Evolutionary conservation across 2,888 invertebrate species (phyloP).

Genomic region (Torymus tubicola): DNA sequence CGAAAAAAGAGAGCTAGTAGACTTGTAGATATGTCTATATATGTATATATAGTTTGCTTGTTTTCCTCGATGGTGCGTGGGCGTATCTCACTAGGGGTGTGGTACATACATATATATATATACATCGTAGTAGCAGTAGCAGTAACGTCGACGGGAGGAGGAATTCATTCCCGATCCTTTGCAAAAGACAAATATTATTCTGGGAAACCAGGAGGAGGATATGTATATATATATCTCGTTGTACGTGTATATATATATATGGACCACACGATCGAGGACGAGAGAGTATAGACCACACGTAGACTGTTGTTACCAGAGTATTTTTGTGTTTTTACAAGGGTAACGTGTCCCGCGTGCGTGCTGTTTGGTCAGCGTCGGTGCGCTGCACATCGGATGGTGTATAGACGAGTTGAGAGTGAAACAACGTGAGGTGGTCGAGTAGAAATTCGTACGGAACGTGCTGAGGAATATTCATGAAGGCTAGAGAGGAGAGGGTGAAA

Average conservation of each 20-base stretch:
- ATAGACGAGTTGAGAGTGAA: too few relatives aligned
- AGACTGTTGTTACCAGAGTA: not conserved
- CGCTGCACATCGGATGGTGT: not conserved
- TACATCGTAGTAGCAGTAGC: too few relatives aligned
- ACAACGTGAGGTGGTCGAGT: too few relatives aligned
- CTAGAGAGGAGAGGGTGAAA: too few relatives aligned
- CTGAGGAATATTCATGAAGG: too few relatives aligned
- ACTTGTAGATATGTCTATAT: not conserved
- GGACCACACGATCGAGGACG: slow-evolving; percentile 12
- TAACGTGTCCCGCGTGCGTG: not conserved
- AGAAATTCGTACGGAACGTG: too few relatives aligned
- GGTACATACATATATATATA: not conserved
- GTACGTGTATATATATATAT: too few relatives aligned
- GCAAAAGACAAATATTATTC: slow-evolving; percentile 56
- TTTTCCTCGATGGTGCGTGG: slow-evolving; percentile 11
- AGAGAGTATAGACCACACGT: slow-evolving; percentile 7
- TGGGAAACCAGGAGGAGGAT: slow-evolving; percentile 9
- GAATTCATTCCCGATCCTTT: slow-evolving; percentile 12
- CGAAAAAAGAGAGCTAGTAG: not conserved
- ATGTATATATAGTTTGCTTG: not conserved
- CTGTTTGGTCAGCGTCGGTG: not conserved
- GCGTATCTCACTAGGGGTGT: slow-evolving; percentile 33
- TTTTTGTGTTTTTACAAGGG: slow-evolving; percentile 32
- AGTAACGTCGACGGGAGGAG: not conserved
- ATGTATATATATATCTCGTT: too few relatives aligned